These are phyloP conservation scores for Poecilia latipinna DNA, from an alignment of 2,113 vertebrate species.

Conservation along the genomic window DNA sequence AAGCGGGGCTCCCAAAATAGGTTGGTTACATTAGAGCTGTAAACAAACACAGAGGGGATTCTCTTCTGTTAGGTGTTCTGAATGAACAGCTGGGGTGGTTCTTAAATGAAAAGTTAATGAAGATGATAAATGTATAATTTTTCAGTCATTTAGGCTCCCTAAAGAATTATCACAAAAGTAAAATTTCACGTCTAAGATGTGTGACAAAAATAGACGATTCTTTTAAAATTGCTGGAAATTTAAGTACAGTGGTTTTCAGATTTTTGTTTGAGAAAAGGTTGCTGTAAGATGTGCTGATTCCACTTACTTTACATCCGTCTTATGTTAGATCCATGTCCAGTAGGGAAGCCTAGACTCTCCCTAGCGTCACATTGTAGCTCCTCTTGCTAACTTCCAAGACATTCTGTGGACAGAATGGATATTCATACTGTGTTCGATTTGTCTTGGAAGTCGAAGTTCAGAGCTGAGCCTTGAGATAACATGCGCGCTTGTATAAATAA, in stretches of 20 bases:
- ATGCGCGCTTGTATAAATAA: too few relatives aligned
- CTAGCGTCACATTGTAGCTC: too few relatives aligned
- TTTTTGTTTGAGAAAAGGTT: background rate
- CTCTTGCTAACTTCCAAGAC: too few relatives aligned
- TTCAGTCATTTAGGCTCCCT: background rate
- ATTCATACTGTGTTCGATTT: too few relatives aligned
- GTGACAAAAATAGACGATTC: too few relatives aligned
- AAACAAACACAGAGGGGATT: background rate
- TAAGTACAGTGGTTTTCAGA: background rate
- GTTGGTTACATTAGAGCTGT: constrained; percentile 55
- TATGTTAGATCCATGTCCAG: background rate
- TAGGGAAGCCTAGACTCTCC: too few relatives aligned
- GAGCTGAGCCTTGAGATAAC: too few relatives aligned
- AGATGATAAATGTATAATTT: background rate
- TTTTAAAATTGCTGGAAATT: too few relatives aligned
- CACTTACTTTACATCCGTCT: background rate
- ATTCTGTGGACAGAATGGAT: too few relatives aligned
- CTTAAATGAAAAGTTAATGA: background rate
- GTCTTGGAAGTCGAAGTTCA: too few relatives aligned
- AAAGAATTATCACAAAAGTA: background rate
- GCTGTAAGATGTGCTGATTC: background rate
- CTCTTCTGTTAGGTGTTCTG: background rate
- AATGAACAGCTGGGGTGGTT: background rate
- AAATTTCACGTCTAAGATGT: too few relatives aligned
- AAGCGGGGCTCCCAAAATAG: constrained; percentile 78